A percentile compares a stretch with the other conserved stretches of the same genome.
These are phyloP conservation scores for Porites lobata DNA, from an alignment of 92 coral and sea anemone species.

Conservation along the genomic window DNA sequence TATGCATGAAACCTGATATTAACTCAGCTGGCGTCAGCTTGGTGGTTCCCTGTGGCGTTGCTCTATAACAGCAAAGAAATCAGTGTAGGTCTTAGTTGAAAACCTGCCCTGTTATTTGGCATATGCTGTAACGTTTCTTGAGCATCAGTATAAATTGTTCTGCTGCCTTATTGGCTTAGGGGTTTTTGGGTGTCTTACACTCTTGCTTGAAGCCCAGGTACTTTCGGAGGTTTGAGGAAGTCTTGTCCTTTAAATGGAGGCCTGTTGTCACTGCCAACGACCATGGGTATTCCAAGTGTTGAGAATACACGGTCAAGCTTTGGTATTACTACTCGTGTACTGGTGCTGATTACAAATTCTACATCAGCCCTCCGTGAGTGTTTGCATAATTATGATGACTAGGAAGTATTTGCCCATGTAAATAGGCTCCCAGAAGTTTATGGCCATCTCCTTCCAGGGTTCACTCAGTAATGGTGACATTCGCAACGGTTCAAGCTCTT, in stretches of 20 bases:
- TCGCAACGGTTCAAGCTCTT: too few relatives aligned
- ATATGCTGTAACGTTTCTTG: constrained; percentile 42
- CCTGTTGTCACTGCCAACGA: not conserved
- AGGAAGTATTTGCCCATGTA: constrained; percentile 38
- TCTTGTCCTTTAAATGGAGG: constrained; percentile 49
- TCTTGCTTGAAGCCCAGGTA: constrained; percentile 33
- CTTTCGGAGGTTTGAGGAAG: constrained; percentile 21
- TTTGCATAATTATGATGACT: constrained; percentile 30
- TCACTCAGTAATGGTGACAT: too few relatives aligned
- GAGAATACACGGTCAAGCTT: too few relatives aligned
- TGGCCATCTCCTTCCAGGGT: too few relatives aligned
- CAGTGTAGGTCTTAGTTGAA: not conserved
- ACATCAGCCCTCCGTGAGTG: constrained; percentile 10
- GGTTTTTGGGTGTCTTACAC: constrained; percentile 37
- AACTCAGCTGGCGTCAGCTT: too few relatives aligned
- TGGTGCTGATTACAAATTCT: constrained; percentile 7
- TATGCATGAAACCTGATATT: too few relatives aligned
- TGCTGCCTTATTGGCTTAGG: constrained; percentile 38
- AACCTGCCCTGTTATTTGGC: constrained; percentile 13
- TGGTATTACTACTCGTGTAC: not conserved
- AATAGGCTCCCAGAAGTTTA: not conserved
- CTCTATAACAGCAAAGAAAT: too few relatives aligned
- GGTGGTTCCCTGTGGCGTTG: too few relatives aligned
- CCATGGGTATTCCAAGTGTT: too few relatives aligned
- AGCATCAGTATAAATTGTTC: constrained; percentile 49